These are phyloP conservation scores for Anthophora plumipes DNA, from an alignment of 2,888 invertebrate genomes.

Conservation along the genomic window DNA sequence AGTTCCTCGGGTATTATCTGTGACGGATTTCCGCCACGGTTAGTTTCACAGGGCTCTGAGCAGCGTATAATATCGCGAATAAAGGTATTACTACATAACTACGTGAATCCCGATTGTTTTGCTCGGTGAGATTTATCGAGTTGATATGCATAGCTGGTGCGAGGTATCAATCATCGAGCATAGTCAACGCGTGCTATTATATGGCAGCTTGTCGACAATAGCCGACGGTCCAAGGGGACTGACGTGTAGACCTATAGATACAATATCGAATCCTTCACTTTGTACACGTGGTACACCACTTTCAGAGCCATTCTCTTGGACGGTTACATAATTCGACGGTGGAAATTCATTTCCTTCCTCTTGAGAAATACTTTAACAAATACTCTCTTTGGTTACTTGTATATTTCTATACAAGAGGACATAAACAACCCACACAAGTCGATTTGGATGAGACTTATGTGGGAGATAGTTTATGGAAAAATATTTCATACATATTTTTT, in stretches of 20 bases:
- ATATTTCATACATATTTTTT: no score
- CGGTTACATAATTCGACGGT: neutral
- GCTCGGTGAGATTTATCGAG: constrained; percentile 38
- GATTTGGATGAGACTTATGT: no score
- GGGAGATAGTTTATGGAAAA: no score
- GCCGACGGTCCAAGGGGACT: constrained; percentile 13
- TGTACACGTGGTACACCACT: constrained; percentile 1
- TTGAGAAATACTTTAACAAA: neutral
- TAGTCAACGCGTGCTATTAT: constrained; percentile 30
- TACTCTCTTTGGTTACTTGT: no score
- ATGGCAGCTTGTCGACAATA: constrained; percentile 40
- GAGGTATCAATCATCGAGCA: constrained; percentile 43
- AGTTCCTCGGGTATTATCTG: neutral
- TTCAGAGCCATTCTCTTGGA: neutral
- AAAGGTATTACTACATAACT: constrained; percentile 24
- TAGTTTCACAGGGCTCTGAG: neutral
- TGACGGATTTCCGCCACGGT: constrained; percentile 23
- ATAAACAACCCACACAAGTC: no score
- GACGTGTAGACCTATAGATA: constrained; percentile 2
- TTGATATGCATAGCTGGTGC: constrained; percentile 50
- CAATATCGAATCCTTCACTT: constrained; percentile 20
- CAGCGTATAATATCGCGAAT: constrained; percentile 3
- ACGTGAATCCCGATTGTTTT: constrained; percentile 43
- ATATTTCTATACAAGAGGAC: no score
- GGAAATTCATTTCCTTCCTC: neutral